Evolutionary conservation across 2,113 vertebrate genomes (phyloP), one percentile per base, ranked within the genome.

Genomic region (Gadus macrocephalus): DNA sequence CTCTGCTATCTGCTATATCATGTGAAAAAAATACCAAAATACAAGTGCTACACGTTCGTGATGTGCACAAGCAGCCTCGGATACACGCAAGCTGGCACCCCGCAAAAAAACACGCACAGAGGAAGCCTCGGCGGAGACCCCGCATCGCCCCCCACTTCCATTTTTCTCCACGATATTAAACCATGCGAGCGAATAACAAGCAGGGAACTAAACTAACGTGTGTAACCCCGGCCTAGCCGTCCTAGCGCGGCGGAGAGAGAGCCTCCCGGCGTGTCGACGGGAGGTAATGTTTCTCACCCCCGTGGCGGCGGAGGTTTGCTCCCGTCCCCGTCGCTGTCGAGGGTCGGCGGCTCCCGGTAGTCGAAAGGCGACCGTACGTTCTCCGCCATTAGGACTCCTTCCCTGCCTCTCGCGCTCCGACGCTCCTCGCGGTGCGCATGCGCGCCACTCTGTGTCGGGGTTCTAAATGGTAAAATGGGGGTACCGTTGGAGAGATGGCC

Each of bases 261-360:
- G 66, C 58, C 49, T 8, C 8, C 65, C 7, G 31, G 31, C 31
- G 9, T 53, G 20, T 12, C 15, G 56, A 53, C 42, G 16, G 61
- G 59, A 0, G 65, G 6, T 55, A 15, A 42, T 15, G 9, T 2
- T 67, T 71, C 91, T 91, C 68, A 92, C 91, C 91, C 90, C 63
- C 89, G 83, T 1, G 86, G 88, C 59, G 88, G 89, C 38, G 88
- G 88, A 67, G 92, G 92, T 28, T 92, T 93, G 75, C 90, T 87
- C 53, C 91, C 92, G 81, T 93, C 92, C 63, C 92, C 92, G 86
- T 93, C 92, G 83, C 92, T 93, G 86, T 93, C 92, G 82, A 93
- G 92, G 82, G 91, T 92, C 82, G 92, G 91, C 28, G 92, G 92
- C 75, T 93, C 92, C 84, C 92, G 90, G 88, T 93, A 93, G 85